phyloP scores from a whole-genome alignment of 1,140 invertebrate species.

The Bombus affinis region DNA sequence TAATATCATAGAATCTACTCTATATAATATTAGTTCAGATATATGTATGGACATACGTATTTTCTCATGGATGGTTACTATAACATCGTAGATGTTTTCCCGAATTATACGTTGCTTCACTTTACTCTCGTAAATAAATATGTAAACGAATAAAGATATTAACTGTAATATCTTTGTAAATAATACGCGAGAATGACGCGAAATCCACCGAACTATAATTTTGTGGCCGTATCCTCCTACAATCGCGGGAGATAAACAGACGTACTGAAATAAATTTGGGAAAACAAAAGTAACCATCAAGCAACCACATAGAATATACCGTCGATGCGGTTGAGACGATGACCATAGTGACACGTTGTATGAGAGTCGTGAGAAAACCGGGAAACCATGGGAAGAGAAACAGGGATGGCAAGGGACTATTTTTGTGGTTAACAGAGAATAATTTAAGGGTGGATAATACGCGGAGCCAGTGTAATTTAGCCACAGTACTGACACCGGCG shows the following conservation, averaged over 20 bases:
- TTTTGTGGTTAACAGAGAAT: conserved; percentile 80
- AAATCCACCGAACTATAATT: neutral
- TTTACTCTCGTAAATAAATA: no score
- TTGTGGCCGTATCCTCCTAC: neutral
- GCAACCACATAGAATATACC: conserved; percentile 31
- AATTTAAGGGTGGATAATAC: conserved; percentile 79
- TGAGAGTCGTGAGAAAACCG: conserved; percentile 51
- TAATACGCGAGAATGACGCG: no score
- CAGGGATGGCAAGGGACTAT: conserved; percentile 64
- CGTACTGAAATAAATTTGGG: neutral
- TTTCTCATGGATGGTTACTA: no score
- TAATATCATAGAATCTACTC: no score
- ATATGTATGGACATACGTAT: no score
- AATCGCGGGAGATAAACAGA: no score
- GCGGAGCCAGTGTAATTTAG: conserved; percentile 73
- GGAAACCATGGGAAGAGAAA: conserved; percentile 55
- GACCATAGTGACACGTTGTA: conserved; percentile 48
- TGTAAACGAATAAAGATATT: no score
- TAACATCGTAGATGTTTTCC: no score
- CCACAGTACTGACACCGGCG: conserved; percentile 62
- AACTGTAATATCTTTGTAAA: no score
- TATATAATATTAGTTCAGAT: no score
- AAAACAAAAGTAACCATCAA: neutral
- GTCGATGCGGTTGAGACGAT: conserved; percentile 54
- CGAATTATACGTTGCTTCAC: no score